A percentile compares a stretch with the other conserved stretches of the same genome.
Conservation (phyloP, 2,113 vertebrate genomes). For the Clarias magur region DNA sequence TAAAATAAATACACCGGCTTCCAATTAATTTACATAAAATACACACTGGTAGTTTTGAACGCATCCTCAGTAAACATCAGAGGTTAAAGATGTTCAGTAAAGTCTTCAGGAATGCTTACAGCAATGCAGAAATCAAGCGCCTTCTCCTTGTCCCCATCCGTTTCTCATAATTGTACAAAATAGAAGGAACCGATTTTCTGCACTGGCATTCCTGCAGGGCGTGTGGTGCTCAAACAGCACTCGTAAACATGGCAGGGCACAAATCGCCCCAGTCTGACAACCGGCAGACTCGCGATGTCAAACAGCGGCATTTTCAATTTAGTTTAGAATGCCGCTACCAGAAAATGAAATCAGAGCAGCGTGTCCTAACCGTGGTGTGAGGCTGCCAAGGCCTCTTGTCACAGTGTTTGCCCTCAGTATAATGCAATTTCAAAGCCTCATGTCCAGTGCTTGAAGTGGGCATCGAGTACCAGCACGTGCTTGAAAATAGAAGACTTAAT, state of each 20-base stretch:
- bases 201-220: neutral
- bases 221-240: slow-evolving; percentile 1
- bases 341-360: slow-evolving; percentile 28
- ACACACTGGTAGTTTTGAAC: neutral
- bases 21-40: neutral
- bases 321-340: neutral
- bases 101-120: neutral
- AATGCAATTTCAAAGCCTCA: slow-evolving; percentile 7
- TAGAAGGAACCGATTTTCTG: neutral
- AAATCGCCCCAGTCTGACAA: slow-evolving; percentile 3
- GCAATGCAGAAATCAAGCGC: neutral
- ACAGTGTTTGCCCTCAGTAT: slow-evolving; percentile 4
- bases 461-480: neutral
- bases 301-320: slow-evolving; percentile 17
- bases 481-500: neutral
- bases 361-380: slow-evolving; percentile 8
- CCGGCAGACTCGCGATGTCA: neutral
- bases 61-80: neutral
- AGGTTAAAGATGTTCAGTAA: neutral
- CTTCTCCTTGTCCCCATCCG: neutral
- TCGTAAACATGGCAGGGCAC: slow-evolving; percentile 8
- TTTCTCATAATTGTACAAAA: neutral
- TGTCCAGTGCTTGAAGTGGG: slow-evolving; percentile 9
- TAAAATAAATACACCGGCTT: neutral
- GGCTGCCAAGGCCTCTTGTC: slow-evolving; percentile 11